Evolutionary conservation across 2,113 vertebrate genomes (phyloP).

Genomic region (Martes martes): DNA sequence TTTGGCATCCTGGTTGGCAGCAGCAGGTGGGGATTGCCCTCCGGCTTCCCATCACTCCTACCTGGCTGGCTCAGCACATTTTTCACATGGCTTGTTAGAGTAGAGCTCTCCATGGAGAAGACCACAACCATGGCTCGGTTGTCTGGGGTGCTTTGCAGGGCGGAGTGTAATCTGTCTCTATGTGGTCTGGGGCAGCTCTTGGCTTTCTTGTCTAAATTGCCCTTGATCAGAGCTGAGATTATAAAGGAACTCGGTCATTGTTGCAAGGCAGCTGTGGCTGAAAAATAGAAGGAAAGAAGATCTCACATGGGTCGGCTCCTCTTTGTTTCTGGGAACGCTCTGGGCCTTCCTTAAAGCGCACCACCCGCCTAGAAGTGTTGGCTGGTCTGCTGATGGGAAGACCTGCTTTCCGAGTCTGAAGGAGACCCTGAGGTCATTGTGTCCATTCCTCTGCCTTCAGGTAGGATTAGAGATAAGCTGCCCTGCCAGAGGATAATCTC

Average conservation of each 20-base stretch:
- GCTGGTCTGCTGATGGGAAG: constrained; percentile 22
- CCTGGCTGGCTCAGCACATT: not conserved
- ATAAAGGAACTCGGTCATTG: not conserved
- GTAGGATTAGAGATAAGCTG: constrained; percentile 72
- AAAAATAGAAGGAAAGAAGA: not conserved
- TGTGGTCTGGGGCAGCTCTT: not conserved
- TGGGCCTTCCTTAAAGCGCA: not conserved
- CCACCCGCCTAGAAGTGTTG: not conserved
- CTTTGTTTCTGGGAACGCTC: constrained; percentile 12
- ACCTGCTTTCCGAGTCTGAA: constrained; percentile 64
- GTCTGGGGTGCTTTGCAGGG: not conserved
- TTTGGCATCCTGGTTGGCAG: not conserved
- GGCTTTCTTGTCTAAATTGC: not conserved
- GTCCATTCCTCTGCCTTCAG: constrained; percentile 71
- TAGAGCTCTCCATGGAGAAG: not conserved
- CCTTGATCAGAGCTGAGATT: constrained; percentile 37
- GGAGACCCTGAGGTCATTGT: constrained; percentile 70
- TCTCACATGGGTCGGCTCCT: not conserved
- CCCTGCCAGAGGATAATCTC: constrained; percentile 73
- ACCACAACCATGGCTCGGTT: not conserved
- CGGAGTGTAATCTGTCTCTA: not conserved
- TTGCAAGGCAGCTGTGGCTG: not conserved
- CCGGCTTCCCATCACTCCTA: not conserved
- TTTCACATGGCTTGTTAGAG: not conserved
- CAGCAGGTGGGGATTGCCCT: not conserved